Percentiles rank a stretch among this genome's conserved stretches.
These are phyloP conservation scores for Nesometra sesokonis DNA, from an alignment of 35 echinoderm and acorn worm genomes.

Conservation along the genomic window DNA sequence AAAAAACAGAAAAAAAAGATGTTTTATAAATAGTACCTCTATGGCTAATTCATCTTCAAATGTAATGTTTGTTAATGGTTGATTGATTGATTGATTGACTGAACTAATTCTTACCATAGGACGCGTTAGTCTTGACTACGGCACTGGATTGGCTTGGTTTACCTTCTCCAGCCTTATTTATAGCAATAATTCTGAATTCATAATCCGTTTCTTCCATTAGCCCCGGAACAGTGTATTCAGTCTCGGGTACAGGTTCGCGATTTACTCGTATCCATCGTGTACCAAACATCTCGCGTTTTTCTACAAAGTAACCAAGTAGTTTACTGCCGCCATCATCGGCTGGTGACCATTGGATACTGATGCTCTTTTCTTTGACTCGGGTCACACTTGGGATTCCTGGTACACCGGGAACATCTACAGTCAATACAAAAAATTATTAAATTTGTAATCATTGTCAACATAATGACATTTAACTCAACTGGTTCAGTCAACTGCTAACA, in stretches of 20 bases:
- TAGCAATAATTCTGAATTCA: constrained; percentile 80
- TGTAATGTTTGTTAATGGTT: too few species aligned
- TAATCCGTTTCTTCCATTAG: constrained; percentile 70
- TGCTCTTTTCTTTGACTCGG: neutral
- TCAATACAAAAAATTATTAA: too few species aligned
- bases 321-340: constrained; percentile 30
- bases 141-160: constrained; percentile 75
- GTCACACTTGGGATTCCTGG: too few species aligned
- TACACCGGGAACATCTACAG: too few species aligned
- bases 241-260: constrained; percentile 59
- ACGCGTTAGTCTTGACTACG: constrained; percentile 54
- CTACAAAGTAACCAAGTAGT: constrained; percentile 46
- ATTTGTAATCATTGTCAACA: too few species aligned
- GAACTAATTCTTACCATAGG: constrained; percentile 84
- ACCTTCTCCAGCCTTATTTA: constrained; percentile 75
- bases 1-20: too few species aligned
- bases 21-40: too few species aligned
- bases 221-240: constrained; percentile 54
- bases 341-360: neutral
- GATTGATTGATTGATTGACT: too few species aligned
- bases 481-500: too few species aligned
- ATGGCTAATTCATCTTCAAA: too few species aligned
- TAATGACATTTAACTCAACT: too few species aligned
- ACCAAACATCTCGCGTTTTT: constrained; percentile 88
- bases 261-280: constrained; percentile 85